Evolutionary conservation across 2,797 vertebrate species (phyloP).

Genomic region (Hyperoplus lanceolatus): DNA sequence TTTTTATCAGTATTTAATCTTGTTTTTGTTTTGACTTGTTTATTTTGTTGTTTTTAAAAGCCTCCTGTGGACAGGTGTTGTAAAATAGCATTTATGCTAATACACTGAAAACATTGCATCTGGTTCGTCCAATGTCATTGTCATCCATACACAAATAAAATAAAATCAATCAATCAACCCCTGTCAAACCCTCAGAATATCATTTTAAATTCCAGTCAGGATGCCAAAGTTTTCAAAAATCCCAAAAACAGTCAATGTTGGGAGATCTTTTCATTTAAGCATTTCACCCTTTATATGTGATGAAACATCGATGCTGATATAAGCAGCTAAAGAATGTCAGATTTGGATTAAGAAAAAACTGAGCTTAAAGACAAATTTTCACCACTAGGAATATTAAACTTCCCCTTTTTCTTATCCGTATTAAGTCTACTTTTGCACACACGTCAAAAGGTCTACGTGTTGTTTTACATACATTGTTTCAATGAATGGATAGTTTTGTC

Average conservation of each 20-base stretch:
- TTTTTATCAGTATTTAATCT: too few species aligned
- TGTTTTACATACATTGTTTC: neutral
- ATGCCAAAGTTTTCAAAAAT: neutral
- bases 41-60: too few species aligned
- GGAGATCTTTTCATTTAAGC: conserved; percentile 15
- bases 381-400: too few species aligned
- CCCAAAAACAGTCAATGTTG: neutral
- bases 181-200: neutral
- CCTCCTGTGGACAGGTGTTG: too few species aligned
- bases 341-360: neutral
- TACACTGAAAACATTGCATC: too few species aligned
- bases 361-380: neutral
- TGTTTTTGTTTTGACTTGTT: too few species aligned
- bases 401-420: neutral
- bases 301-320: neutral
- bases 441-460: neutral
- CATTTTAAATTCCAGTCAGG: conserved; percentile 25
- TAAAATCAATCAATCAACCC: neutral
- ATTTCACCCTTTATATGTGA: neutral
- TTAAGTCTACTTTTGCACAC: neutral
- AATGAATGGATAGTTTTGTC: neutral
- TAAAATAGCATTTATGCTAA: too few species aligned
- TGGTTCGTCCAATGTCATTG: too few species aligned
- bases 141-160: too few species aligned
- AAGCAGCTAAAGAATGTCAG: neutral